A percentile compares a stretch with the other conserved stretches of the same genome.
Evolutionary conservation across 1,140 invertebrate species (phyloP).

Genomic region (Drosophila kohkoa): DNA sequence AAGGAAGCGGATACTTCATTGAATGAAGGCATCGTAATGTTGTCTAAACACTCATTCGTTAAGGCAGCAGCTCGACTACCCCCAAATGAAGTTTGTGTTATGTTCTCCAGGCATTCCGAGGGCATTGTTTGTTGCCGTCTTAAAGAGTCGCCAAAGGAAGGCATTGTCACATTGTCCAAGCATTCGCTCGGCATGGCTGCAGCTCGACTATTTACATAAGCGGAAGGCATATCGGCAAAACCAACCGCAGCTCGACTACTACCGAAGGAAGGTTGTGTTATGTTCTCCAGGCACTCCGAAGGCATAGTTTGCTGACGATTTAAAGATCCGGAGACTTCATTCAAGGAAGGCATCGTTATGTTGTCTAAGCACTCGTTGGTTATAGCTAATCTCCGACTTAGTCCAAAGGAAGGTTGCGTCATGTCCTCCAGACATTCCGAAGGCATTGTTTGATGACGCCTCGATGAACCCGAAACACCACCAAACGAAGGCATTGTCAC

Average conservation of each 20-base stretch:
- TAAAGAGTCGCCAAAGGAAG: slow-evolving; percentile 3
- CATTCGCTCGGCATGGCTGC: no score
- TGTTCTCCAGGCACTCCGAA: slow-evolving; percentile 21
- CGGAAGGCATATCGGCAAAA: background rate
- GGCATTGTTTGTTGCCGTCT: slow-evolving; percentile 1
- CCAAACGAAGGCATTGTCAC: slow-evolving; percentile 17
- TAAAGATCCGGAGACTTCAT: background rate
- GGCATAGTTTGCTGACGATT: slow-evolving; percentile 1
- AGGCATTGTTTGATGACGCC: slow-evolving; percentile 12
- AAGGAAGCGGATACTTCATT: background rate
- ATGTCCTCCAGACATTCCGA: slow-evolving; percentile 14
- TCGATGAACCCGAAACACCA: background rate
- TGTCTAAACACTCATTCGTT: background rate
- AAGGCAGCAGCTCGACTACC: background rate
- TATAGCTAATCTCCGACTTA: background rate
- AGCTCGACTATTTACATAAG: background rate
- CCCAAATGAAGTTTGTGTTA: slow-evolving; percentile 9
- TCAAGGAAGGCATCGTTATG: slow-evolving; percentile 30
- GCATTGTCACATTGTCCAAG: slow-evolving; percentile 28
- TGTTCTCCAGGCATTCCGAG: slow-evolving; percentile 17
- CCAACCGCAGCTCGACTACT: background rate
- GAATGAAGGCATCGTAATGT: slow-evolving; percentile 32
- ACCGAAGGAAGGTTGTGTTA: slow-evolving; percentile 21
- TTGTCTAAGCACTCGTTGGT: slow-evolving; percentile 4
- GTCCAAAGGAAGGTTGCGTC: slow-evolving; percentile 7